Evolutionary conservation across 2,113 vertebrate species (phyloP), one percentile per base, ranked within the genome.

Genomic region (Carettochelys insculpta): DNA sequence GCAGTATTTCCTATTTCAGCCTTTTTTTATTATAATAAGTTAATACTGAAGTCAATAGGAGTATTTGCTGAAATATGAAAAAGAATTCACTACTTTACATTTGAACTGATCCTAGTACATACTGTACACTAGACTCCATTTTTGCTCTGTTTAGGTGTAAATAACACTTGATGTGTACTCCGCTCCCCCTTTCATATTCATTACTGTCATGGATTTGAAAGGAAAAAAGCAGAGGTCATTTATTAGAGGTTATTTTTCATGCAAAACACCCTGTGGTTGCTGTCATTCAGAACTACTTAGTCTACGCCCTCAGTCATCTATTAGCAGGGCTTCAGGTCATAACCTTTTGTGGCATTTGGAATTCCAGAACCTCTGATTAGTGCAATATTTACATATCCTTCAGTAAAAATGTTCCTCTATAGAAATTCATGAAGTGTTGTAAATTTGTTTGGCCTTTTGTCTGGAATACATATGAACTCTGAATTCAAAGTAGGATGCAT

Each of bases 361-460:
- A 98, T 98, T 98, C 98, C 98, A 98, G 98, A 98, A 98, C 98
- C 98, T 98, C 98, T 99, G 98, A 98, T 99, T 98, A 99, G 98
- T 97, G 98, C 98, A 98, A 96, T 98, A 99, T 99, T 99, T 99
- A 98, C 99, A 99, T 98, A 99, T 98, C 98, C 98, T 98, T 98
- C 98, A 95, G 97, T 94, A 97, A 98, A 98, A 98, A 97, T 92
- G 94, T 97, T 97, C 96, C 90, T 97, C 98, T 98, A 96, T 97
- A 96, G 98, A 98, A 98, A 98, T 95, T 98, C 98, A 98, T 97
- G 97, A 98, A 98, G 98, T 98, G 97, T 97, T 98, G 98, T 98
- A 98, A 98, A 98, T 98, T 98, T 97, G 96, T 98, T 98, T 99
- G 98, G 98, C 98, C 98, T 99, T 99, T 98, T 98, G 98, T 98